These are phyloP conservation scores for Gobionotothen gibberifrons DNA, from an alignment of 2,797 vertebrate genomes.

Conservation along the genomic window DNA sequence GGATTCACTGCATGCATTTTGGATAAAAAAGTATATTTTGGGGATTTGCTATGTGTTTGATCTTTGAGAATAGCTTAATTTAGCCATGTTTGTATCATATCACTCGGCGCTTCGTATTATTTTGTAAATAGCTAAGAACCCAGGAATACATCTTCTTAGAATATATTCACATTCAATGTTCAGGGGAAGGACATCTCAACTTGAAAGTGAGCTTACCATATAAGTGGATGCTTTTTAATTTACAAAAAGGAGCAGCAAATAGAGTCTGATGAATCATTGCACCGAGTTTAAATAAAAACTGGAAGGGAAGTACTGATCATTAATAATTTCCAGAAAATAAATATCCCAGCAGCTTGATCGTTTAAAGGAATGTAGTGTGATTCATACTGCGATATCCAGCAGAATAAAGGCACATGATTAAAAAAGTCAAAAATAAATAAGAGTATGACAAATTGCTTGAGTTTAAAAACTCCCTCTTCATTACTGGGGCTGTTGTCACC, in stretches of 20 bases:
- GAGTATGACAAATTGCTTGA: constrained; percentile 24
- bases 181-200: constrained; percentile 26
- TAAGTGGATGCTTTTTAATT: constrained; percentile 32
- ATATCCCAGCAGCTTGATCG: constrained; percentile 17
- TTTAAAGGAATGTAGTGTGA: constrained; percentile 35
- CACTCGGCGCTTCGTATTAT: constrained; percentile 14
- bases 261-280: constrained; percentile 27
- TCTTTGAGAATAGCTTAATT: constrained; percentile 44
- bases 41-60: constrained; percentile 42
- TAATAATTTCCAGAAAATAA: constrained; percentile 33
- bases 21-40: constrained; percentile 26
- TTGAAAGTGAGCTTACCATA: constrained; percentile 8
- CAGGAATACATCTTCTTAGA: constrained; percentile 6
- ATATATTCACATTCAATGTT: constrained; percentile 15
- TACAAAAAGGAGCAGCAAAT: constrained; percentile 15
- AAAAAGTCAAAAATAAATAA: constrained; percentile 30
- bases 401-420: constrained; percentile 24
- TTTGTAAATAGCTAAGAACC: constrained; percentile 12
- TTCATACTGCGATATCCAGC: constrained; percentile 25
- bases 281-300: neutral
- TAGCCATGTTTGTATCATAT: constrained; percentile 15
- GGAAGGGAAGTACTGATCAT: constrained; percentile 9
- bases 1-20: constrained; percentile 22
- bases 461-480: constrained; percentile 24
- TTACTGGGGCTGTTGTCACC: neutral